Evolutionary conservation across 2,888 invertebrate species (phyloP).

Genomic region (Macaria liturata): DNA sequence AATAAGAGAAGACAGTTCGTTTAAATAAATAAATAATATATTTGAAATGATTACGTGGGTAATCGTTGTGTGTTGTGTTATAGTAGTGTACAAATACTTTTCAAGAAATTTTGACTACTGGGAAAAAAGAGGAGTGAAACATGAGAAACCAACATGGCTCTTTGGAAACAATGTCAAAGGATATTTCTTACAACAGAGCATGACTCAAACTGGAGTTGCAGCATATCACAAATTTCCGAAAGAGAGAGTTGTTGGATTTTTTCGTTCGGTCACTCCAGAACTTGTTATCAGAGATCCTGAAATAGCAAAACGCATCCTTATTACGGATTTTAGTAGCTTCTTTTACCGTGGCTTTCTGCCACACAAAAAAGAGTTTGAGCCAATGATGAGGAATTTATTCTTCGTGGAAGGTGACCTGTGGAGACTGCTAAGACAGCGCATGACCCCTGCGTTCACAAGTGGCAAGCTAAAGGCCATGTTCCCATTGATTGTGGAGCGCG

Average conservation of each 20-base stretch:
- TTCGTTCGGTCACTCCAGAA: not conserved
- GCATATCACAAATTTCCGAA: constrained; percentile 1
- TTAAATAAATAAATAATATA: too few species aligned
- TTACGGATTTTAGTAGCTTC: constrained; percentile 10
- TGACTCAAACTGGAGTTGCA: not conserved
- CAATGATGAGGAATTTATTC: not conserved
- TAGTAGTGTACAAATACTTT: constrained; percentile 1
- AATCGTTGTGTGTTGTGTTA: not conserved
- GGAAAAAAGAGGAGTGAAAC: constrained; percentile 12
- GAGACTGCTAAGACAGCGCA: not conserved
- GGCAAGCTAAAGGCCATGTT: constrained; percentile 7
- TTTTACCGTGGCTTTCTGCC: constrained; percentile 5
- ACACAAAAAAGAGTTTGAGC: constrained; percentile 1
- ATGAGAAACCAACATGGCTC: constrained; percentile 16
- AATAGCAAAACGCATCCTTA: constrained; percentile 2
- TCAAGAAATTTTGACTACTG: constrained; percentile 17
- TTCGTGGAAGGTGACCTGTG: constrained; percentile 3
- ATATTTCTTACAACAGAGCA: not conserved
- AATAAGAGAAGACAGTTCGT: too few species aligned
- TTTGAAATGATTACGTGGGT: not conserved
- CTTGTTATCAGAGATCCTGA: constrained; percentile 12
- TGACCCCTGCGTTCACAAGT: constrained; percentile 3
- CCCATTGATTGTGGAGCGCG: constrained; percentile 1
- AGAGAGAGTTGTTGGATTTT: constrained; percentile 4
- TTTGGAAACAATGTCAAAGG: constrained; percentile 8